Conservation (phyloP, 2,113 vertebrate species). For the Pseudorectes ferrugineus region DNA sequence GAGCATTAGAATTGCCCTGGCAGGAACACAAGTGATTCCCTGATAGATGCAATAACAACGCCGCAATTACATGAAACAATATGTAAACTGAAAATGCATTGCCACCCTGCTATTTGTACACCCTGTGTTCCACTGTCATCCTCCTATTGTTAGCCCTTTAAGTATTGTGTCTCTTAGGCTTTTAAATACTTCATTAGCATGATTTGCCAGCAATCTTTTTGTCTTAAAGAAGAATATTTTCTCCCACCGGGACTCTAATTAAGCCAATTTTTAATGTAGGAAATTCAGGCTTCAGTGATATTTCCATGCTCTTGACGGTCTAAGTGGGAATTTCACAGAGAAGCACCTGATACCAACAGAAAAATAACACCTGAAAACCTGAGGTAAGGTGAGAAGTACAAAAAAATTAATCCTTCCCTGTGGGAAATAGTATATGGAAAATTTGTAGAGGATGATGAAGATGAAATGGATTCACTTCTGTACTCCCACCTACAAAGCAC, state of each 20-base stretch:
- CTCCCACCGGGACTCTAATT: background rate
- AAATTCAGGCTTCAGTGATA: background rate
- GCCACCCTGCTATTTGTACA: background rate
- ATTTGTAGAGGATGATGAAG: background rate
- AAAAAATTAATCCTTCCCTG: background rate
- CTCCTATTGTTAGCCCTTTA: background rate
- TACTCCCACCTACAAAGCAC: background rate
- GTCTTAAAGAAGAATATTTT: background rate
- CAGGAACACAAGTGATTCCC: background rate
- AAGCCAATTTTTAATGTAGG: background rate
- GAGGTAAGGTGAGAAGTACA: background rate
- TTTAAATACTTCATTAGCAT: background rate
- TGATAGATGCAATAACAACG: slow-evolving; percentile 4
- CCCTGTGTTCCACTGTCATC: background rate
- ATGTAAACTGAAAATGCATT: slow-evolving; percentile 31
- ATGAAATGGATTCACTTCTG: background rate
- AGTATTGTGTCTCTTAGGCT: background rate
- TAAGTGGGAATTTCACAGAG: background rate
- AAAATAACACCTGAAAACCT: background rate
- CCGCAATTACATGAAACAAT: slow-evolving; percentile 36
- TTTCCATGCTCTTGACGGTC: background rate
- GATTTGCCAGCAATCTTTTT: background rate
- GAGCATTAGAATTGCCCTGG: background rate
- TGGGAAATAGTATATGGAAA: background rate
- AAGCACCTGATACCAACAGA: background rate